A percentile compares a stretch with the other conserved stretches of the same genome.
Evolutionary conservation across 2,797 vertebrate genomes (phyloP).

Genomic region (Pteropus rufus): DNA sequence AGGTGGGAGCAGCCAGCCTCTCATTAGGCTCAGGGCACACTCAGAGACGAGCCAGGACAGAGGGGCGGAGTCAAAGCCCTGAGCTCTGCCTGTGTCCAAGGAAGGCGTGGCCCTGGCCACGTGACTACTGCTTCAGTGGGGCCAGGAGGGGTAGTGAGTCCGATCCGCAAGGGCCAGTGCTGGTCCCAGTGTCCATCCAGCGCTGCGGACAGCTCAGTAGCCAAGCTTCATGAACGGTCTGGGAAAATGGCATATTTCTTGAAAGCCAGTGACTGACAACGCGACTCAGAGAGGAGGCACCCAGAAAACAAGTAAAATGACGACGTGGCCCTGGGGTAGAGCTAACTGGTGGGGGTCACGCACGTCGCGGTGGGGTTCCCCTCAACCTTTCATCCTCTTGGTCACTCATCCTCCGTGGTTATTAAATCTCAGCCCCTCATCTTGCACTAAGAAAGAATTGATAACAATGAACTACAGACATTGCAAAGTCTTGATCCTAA

Average conservation of each 20-base stretch:
- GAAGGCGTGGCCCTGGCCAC: background rate
- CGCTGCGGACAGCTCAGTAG: background rate
- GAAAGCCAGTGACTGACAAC: background rate
- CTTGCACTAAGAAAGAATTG: background rate
- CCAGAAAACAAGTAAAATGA: background rate
- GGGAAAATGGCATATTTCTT: background rate
- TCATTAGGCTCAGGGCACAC: background rate
- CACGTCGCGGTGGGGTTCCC: rapidly evolving
- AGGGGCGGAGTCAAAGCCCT: background rate
- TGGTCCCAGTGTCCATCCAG: rapidly evolving
- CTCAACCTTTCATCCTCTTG: background rate
- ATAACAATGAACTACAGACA: background rate
- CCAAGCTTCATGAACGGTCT: background rate
- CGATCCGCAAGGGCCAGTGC: background rate
- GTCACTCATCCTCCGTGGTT: background rate
- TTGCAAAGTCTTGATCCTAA: background rate
- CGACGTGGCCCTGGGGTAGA: background rate
- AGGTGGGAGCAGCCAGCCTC: background rate
- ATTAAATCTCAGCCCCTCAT: background rate
- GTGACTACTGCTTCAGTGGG: background rate
- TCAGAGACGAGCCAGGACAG: background rate
- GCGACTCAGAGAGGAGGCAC: background rate
- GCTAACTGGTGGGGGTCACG: rapidly evolving
- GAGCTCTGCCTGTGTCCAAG: background rate
- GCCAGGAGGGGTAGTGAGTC: background rate